Evolutionary conservation across 1,140 invertebrate species (phyloP), one percentile per base, ranked within the genome.

Genomic region (Leptonema lineaticorne): DNA sequence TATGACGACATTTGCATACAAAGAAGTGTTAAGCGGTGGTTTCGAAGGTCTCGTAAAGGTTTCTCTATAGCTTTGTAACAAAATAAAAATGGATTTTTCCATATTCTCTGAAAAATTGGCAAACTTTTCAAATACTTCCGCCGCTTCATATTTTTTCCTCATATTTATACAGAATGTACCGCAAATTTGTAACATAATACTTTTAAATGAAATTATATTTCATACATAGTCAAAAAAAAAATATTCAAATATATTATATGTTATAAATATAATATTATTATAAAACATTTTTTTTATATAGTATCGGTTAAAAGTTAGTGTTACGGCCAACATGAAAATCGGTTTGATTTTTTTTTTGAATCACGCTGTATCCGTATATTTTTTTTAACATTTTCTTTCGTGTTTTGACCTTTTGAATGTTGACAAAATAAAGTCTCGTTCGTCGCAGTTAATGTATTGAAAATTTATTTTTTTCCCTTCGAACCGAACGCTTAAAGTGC

Each of bases 381-480:
- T n/a, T n/a, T n/a, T n/a, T n/a, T n/a, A 56, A 56, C 16, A 22
- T 56, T 30, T 53, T 53, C 24, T 24, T 58, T 58, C 26, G 56
- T 2, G 37, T 9, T 4, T 45, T 6, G 37, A 45, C 37, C 37
- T 45, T 45, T 45, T 30, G 26, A 7, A 5, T 70, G 69, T 71
- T 71, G 69, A 71, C 69, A 68, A 71, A 67, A 71, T 71, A 71
- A 65, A 71, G 64, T 70, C 64, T 48, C 62, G 59, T 58, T 27
- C 53, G 37, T 29, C 37, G 29, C 60, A 71, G 65, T 68, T 71
- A 71, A 71, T 71, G 69, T 71, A 71, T 71, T 68, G 69, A 68
- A 71, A 71, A 68, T 68, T 64, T 41, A 41, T 59, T 33, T 59
- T 33, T 30, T 53, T 53, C 18, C 6, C 20, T 50, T 5, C 18